Conservation (phyloP, 2,888 invertebrate species). For the Nemotelus nigrinus region DNA sequence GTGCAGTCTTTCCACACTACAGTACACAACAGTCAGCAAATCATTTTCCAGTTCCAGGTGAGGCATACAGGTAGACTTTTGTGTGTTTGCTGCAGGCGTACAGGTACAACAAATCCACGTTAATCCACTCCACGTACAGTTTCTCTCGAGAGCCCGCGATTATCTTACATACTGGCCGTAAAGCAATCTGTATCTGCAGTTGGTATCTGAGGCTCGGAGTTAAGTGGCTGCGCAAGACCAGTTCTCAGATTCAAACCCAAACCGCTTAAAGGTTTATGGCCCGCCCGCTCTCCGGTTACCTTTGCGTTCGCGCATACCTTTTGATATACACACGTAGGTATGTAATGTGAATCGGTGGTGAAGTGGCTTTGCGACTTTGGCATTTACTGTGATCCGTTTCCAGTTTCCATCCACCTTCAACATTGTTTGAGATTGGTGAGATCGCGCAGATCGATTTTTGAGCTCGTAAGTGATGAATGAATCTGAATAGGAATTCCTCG, state of each 20-base stretch:
- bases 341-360: slow-evolving; percentile 2
- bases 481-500: slow-evolving; percentile 32
- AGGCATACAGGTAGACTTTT: slow-evolving; percentile 6
- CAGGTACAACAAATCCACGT: slow-evolving; percentile 19
- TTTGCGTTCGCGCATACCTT: neutral
- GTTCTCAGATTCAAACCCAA: neutral
- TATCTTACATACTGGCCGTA: slow-evolving; percentile 20
- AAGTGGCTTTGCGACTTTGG: slow-evolving; percentile 35
- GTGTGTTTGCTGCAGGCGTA: neutral
- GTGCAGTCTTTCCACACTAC: neutral
- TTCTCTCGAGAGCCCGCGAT: slow-evolving; percentile 24
- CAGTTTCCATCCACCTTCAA: slow-evolving; percentile 30
- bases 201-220: slow-evolving; percentile 9
- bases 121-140: slow-evolving; percentile 9
- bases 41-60: slow-evolving; percentile 35
- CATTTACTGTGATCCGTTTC: slow-evolving; percentile 31
- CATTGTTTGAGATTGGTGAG: slow-evolving; percentile 7
- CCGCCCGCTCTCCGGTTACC: slow-evolving; percentile 33
- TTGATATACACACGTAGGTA: neutral
- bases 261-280: slow-evolving; percentile 23
- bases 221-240: neutral
- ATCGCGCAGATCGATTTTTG: slow-evolving; percentile 37
- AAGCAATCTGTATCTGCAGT: slow-evolving; percentile 18
- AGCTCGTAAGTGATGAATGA: slow-evolving; percentile 42
- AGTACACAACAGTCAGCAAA: neutral